Conservation (phyloP, 2,797 vertebrate genomes). For the Discoglossus pictus region DNA sequence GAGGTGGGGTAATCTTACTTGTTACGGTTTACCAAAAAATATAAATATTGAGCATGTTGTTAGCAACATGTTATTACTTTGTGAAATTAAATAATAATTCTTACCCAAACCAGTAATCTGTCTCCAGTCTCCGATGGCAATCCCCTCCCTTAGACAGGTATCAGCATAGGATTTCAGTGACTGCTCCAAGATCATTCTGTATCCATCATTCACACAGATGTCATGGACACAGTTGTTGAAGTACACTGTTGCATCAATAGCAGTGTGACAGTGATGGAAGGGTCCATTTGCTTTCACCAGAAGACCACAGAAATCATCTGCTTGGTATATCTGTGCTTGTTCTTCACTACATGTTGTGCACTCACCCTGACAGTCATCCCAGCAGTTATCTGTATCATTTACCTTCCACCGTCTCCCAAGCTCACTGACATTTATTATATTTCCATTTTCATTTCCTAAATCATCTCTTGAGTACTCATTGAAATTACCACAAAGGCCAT, state of each 20-base stretch:
- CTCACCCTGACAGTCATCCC: constrained; percentile 58
- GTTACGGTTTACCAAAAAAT: too few relatives aligned
- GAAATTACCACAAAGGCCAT: constrained; percentile 71
- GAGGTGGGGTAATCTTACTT: too few relatives aligned
- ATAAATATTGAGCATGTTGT: too few relatives aligned
- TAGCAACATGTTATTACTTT: too few relatives aligned
- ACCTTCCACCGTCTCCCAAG: constrained; percentile 64
- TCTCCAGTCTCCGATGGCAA: constrained; percentile 64
- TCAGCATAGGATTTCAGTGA: constrained; percentile 59
- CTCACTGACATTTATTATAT: constrained; percentile 42
- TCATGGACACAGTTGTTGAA: constrained; percentile 67
- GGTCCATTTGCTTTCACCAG: constrained; percentile 50
- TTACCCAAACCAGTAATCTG: constrained; percentile 10
- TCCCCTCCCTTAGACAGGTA: constrained; percentile 59
- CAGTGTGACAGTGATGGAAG: constrained; percentile 62
- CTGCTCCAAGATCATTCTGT: constrained; percentile 57
- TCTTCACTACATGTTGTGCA: constrained; percentile 54
- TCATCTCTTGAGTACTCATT: constrained; percentile 60
- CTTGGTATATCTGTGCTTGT: constrained; percentile 44
- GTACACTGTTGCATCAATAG: constrained; percentile 60
- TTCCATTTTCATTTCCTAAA: constrained; percentile 57
- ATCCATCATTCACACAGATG: constrained; percentile 61
- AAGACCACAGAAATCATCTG: constrained; percentile 58
- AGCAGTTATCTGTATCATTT: constrained; percentile 53
- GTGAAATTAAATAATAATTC: not conserved